These are phyloP conservation scores for Erebia aethiops DNA, from an alignment of 2,888 invertebrate species.

Conservation along the genomic window DNA sequence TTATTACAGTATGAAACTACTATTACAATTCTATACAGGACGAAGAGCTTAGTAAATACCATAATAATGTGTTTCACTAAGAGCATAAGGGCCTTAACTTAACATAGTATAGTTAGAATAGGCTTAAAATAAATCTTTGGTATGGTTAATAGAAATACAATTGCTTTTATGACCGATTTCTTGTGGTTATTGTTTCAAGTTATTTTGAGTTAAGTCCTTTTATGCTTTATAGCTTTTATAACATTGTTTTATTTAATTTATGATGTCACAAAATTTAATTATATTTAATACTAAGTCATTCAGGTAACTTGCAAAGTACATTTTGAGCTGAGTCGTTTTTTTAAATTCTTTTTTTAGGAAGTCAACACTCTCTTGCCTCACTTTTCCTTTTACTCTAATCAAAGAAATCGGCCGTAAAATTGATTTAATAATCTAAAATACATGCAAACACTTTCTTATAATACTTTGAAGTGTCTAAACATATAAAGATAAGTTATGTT, in stretches of 20 bases:
- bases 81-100: not conserved
- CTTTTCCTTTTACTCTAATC: not conserved
- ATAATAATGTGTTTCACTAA: slow-evolving; percentile 2
- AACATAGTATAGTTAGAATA: slow-evolving; percentile 3
- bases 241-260: too few species aligned
- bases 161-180: not conserved
- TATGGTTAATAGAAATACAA: not conserved
- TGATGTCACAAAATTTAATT: too few species aligned
- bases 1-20: slow-evolving; percentile 12
- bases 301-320: too few species aligned
- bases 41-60: slow-evolving; percentile 21
- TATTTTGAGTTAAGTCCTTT: not conserved
- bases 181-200: not conserved
- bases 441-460: not conserved
- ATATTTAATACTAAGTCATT: too few species aligned
- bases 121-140: slow-evolving; percentile 13
- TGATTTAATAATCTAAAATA: slow-evolving; percentile 2
- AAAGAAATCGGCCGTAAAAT: not conserved
- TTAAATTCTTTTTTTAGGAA: too few species aligned
- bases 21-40: slow-evolving; percentile 20
- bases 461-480: not conserved
- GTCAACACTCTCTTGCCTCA: not conserved
- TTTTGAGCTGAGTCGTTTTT: too few species aligned
- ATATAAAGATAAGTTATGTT: not conserved
- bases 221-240: not conserved